Evolutionary conservation across 1,140 invertebrate species (phyloP), one percentile per base, ranked within the genome.

Genomic region (Macrotrachela quadricornifera): DNA sequence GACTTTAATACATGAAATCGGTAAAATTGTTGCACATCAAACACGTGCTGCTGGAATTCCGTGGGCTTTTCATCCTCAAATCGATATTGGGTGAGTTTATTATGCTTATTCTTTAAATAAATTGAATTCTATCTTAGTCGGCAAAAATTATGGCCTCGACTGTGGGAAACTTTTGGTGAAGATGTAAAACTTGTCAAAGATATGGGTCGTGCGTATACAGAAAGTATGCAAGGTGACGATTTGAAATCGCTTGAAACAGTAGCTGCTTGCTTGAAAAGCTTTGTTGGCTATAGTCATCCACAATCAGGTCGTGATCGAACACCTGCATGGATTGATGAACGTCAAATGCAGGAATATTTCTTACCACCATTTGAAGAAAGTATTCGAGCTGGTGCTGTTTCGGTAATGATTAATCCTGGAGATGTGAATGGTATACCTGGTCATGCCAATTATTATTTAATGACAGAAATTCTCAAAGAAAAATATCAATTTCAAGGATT

Each of bases 281-380:
- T 42, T 21, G 14, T 50, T 11, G 49, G 49, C 13, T 50, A 50
- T 42, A 42, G 49, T 30, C 8, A 42, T 3, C 49, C 49, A 13
- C 42, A 42, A 42, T 42, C 41, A 21, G 49, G 49, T 21, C 16
- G 18, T 8, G 49, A 50, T 50, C 39, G 49, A 42, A 50, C 49
- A 42, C 39, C 40, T 21, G 49, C 49, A 42, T 50, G 18, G 0
- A 50, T 50, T 42, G 39, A 39, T 10, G 49, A 50, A 15, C 41
- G 42, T 42, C 6, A 42, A 2, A 21, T 50, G 13, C 12, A 17
- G 13, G 49, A 50, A 42, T 39, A 42, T 42, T 50, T 50, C 18
- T 50, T 50, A 15, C 49, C 49, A 21, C 49, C 49, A 9, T 50
- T 50, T 42, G 49, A 50, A 37, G 42, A 50, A 50, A 39, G 49